These are phyloP conservation scores for Scolopax bukidnonensis DNA, from an alignment of 2,797 vertebrate species.

Conservation along the genomic window DNA sequence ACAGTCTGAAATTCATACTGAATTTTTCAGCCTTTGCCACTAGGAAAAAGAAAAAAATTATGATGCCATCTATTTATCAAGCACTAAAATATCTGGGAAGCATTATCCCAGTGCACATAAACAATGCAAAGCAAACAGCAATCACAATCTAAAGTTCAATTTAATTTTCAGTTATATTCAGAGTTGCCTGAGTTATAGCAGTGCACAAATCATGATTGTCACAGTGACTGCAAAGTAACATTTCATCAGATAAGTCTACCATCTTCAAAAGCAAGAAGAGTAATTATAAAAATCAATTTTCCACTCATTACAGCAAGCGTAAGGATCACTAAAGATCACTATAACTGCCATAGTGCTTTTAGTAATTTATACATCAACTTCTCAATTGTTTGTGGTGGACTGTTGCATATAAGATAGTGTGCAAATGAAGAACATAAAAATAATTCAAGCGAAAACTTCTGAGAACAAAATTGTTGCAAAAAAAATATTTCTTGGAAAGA, in stretches of 20 bases:
- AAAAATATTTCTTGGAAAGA: not conserved
- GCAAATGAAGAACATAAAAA: slow-evolving; percentile 29
- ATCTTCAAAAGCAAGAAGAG: slow-evolving; percentile 8
- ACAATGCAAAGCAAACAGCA: not conserved
- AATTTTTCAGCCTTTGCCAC: not conserved
- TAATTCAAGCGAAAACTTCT: not conserved
- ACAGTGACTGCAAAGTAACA: not conserved
- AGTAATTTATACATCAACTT: not conserved
- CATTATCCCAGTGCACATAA: not conserved
- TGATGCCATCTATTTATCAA: not conserved
- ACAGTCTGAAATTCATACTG: not conserved
- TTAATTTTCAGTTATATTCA: not conserved
- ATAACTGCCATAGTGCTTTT: not conserved
- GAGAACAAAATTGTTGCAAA: not conserved
- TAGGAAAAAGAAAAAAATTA: not conserved
- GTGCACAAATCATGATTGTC: not conserved
- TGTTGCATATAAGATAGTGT: not conserved
- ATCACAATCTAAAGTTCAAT: not conserved
- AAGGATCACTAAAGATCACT: not conserved
- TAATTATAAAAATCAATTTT: slow-evolving; percentile 37
- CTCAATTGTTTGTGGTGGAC: not conserved
- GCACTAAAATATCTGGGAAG: not conserved
- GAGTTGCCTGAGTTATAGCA: not conserved
- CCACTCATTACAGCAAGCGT: not conserved
- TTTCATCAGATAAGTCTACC: not conserved